Conservation (phyloP, 2,113 vertebrate genomes). For the Laticauda laticaudata region DNA sequence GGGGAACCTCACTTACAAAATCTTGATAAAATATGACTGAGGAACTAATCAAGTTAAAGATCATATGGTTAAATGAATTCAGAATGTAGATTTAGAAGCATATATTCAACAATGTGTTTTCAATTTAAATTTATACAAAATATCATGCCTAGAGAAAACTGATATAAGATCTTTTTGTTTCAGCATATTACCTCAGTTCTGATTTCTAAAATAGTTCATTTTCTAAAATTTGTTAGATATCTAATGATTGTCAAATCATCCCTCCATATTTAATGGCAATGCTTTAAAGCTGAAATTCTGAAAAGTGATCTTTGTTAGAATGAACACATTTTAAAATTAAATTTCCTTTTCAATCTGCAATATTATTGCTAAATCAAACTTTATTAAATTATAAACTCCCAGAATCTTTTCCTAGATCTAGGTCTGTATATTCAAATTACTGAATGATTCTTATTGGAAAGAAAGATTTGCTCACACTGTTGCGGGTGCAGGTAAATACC, state of each 20-base stretch:
- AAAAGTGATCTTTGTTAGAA: not conserved
- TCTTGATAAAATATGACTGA: not conserved
- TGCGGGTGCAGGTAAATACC: not conserved
- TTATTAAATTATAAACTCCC: not conserved
- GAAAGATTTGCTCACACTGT: not conserved
- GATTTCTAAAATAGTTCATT: not conserved
- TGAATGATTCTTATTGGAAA: too few species aligned
- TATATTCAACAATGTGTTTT: not conserved
- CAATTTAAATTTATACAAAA: not conserved
- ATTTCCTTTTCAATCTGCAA: not conserved
- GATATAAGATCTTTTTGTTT: not conserved
- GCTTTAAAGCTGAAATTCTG: not conserved
- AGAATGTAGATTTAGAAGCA: not conserved
- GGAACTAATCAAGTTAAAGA: not conserved
- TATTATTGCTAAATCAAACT: not conserved
- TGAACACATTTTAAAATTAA: not conserved
- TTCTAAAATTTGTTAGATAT: not conserved
- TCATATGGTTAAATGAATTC: not conserved
- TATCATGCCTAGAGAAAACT: not conserved
- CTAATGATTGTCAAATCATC: not conserved
- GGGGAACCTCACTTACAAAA: not conserved
- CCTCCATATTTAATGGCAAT: not conserved
- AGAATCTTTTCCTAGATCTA: not conserved
- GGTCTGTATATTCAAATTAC: too few species aligned
- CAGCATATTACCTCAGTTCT: not conserved